Base-by-base conservation (phyloP, 1,140 invertebrate species). In the Protaetia brevitarsis region DNA sequence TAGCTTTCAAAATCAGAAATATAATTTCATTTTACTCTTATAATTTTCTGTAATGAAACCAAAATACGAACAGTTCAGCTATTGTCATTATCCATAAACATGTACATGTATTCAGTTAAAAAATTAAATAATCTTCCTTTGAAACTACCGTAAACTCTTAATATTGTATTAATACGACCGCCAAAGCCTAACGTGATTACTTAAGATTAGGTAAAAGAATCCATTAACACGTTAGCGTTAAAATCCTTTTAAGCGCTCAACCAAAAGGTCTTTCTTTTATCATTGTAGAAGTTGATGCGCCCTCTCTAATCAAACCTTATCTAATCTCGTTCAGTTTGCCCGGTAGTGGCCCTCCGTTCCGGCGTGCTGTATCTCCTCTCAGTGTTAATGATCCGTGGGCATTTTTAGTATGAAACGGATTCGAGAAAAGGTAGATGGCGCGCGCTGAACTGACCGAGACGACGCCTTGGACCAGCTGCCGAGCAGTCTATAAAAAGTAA, bases 401-500 rank as follows among this genome's bases (percentile, higher is more conserved):
- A 51, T 13, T 51, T 51, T 51, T 19, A 51, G 41, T 51, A 51
- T 51, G 41, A 16, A 19, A 51, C 41, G 7, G 41, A 51, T 51
- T 51, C 41, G 41, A 51, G 19, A 19, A 51, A 51, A 51, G 41
- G 41, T 51, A 51, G 41, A 51, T 51, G 41, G 41, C 41, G 41
- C 26, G 41, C 41, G 41, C 19, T 51, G 41, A 23, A 51, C 41
- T 51, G 41, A 51, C 41, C 41, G 41, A 16, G 19, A 51, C 41
- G 41, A 51, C 26, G 10, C 16, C 16, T 23, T 64, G 37, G 69
- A 63, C 67, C 74, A 74, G 71, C 74, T 75, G 74, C 71, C 66
- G 64, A 56, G 69, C 66, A 62, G 65, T 63, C 69, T 70, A 72
- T 72, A 75, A 75, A 75, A 76, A 76, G 70, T 68, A 68, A 69